A percentile compares a stretch with the other conserved stretches of the same genome.
phyloP scores from a whole-genome alignment of 2,797 vertebrate genomes.

The Antennarius maculatus region DNA sequence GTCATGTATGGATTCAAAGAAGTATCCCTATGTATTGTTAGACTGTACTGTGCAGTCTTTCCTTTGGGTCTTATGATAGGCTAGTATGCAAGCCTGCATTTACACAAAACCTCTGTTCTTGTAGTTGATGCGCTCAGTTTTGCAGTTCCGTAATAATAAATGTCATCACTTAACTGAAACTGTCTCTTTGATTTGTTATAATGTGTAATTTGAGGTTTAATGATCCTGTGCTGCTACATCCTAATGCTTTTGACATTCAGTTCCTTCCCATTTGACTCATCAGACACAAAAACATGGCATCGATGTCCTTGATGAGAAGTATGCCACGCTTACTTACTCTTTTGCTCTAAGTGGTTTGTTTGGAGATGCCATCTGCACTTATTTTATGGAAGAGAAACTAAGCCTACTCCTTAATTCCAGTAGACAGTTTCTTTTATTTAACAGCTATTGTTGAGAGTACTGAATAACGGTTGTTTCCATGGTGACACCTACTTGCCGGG shows the following conservation, averaged over 20 bases:
- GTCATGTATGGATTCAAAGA: slow-evolving; percentile 9
- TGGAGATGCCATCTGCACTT: slow-evolving; percentile 34
- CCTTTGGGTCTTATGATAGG: slow-evolving; percentile 71
- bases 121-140: slow-evolving; percentile 74
- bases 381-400: slow-evolving; percentile 44
- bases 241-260: slow-evolving; percentile 2
- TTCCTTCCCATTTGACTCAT: not conserved
- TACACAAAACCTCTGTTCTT: slow-evolving; percentile 71
- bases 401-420: slow-evolving; percentile 73
- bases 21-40: slow-evolving; percentile 49
- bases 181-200: slow-evolving; percentile 42
- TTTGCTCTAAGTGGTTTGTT: slow-evolving; percentile 25
- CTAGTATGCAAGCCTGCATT: slow-evolving; percentile 75
- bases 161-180: slow-evolving; percentile 57
- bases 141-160: slow-evolving; percentile 79
- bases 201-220: not conserved
- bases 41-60: slow-evolving; percentile 72
- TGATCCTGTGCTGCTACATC: not conserved
- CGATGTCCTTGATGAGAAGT: slow-evolving; percentile 34
- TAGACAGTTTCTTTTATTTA: slow-evolving; percentile 76
- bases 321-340: too few species aligned
- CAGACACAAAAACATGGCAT: slow-evolving; percentile 13
- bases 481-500: slow-evolving; percentile 77
- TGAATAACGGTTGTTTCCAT: slow-evolving; percentile 83
- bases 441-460: slow-evolving; percentile 71